Evolutionary conservation across 2,888 invertebrate genomes (phyloP).

Genomic region (Trachelus tabidus): DNA sequence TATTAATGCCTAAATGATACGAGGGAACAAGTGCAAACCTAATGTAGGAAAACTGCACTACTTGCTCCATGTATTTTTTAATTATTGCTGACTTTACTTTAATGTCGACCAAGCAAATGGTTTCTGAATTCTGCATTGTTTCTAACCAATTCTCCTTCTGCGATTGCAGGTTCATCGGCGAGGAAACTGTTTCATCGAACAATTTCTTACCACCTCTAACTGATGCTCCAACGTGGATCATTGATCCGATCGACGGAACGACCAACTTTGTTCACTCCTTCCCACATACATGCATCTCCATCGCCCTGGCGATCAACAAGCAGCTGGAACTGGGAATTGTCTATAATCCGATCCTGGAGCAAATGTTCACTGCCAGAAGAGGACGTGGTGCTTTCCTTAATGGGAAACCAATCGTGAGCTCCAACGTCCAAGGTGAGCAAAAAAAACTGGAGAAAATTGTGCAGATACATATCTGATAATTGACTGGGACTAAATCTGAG

Average conservation of each 20-base stretch:
- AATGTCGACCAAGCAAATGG: neutral
- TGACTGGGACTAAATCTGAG: neutral
- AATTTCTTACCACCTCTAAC: slow-evolving; percentile 72
- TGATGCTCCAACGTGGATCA: slow-evolving; percentile 84
- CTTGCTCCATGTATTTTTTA: neutral
- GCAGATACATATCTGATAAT: slow-evolving; percentile 30
- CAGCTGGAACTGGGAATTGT: slow-evolving; percentile 77
- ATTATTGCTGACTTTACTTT: neutral
- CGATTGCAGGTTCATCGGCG: slow-evolving; percentile 79
- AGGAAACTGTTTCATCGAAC: slow-evolving; percentile 72
- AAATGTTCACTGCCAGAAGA: slow-evolving; percentile 77
- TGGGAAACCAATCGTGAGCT: slow-evolving; percentile 71
- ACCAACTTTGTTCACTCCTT: slow-evolving; percentile 84
- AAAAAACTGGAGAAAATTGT: slow-evolving; percentile 31
- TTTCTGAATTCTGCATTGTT: neutral
- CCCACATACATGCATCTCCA: slow-evolving; percentile 78
- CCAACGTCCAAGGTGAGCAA: slow-evolving; percentile 66
- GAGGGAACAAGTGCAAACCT: neutral
- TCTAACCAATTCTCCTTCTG: slow-evolving; percentile 10
- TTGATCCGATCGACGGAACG: slow-evolving; percentile 90
- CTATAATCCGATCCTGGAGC: slow-evolving; percentile 79
- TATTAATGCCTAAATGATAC: neutral
- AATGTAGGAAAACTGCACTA: neutral
- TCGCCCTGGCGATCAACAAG: slow-evolving; percentile 72
- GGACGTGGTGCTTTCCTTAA: slow-evolving; percentile 83